phyloP scores from a whole-genome alignment of 2,888 invertebrate genomes.

The Tetanocera ferruginea region DNA sequence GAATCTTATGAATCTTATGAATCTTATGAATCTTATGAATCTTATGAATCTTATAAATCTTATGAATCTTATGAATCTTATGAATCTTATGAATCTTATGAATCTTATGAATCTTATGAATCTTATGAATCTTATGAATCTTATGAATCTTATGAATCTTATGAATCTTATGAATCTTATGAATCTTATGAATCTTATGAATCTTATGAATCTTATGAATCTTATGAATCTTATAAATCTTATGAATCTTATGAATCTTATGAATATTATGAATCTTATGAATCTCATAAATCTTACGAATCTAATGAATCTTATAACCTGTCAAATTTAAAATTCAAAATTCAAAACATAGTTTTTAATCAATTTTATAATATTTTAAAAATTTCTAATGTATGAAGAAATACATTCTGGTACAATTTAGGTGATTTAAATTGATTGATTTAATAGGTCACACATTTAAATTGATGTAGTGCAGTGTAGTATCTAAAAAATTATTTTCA shows the following conservation, averaged over 20 bases:
- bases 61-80: neutral
- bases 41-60: neutral
- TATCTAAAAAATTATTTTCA: too few relatives aligned
- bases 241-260: neutral
- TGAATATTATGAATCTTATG: neutral
- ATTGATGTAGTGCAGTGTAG: too few relatives aligned
- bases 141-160: neutral
- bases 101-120: neutral
- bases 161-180: neutral
- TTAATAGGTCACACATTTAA: too few relatives aligned
- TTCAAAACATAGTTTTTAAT: too few relatives aligned
- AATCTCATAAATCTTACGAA: neutral
- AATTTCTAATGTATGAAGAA: too few relatives aligned
- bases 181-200: neutral
- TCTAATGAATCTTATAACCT: neutral
- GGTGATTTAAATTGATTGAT: too few relatives aligned
- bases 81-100: neutral
- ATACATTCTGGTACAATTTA: too few relatives aligned
- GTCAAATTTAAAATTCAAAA: too few relatives aligned
- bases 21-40: neutral
- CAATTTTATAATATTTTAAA: too few relatives aligned
- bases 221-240: neutral
- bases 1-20: neutral
- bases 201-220: neutral
- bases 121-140: neutral